Evolutionary conservation across 1,140 invertebrate genomes (phyloP).

Genomic region (Atta texana): DNA sequence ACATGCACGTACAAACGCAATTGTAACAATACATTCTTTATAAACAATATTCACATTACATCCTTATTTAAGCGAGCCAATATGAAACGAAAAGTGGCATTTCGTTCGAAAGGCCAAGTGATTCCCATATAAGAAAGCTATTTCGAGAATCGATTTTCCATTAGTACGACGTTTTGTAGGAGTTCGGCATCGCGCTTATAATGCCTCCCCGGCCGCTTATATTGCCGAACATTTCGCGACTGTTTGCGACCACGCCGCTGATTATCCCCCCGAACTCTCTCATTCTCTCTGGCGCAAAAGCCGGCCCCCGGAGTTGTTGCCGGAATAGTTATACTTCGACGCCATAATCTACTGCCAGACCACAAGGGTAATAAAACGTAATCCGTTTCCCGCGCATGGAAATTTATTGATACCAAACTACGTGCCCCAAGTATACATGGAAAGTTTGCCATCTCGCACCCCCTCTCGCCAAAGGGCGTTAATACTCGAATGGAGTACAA

Average conservation of each 20-base stretch:
- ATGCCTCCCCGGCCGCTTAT: constrained; percentile 40
- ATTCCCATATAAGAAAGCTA: constrained; percentile 46
- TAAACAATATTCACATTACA: neutral
- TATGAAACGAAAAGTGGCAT: neutral
- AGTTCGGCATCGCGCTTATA: constrained; percentile 46
- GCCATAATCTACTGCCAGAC: constrained; percentile 67
- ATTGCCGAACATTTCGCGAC: constrained; percentile 66
- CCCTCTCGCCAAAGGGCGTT: constrained; percentile 40
- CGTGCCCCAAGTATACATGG: constrained; percentile 59
- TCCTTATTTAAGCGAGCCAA: neutral
- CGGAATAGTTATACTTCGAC: constrained; percentile 72
- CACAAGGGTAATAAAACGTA: constrained; percentile 75
- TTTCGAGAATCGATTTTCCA: constrained; percentile 67
- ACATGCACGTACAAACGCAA: neutral
- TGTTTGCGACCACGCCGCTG: constrained; percentile 62
- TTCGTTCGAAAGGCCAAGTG: neutral
- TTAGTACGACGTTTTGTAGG: constrained; percentile 64
- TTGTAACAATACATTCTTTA: neutral
- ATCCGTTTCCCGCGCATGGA: constrained; percentile 68
- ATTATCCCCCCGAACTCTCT: constrained; percentile 61
- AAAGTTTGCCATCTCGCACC: constrained; percentile 56
- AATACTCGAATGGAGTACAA: constrained; percentile 55
- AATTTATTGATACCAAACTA: constrained; percentile 70
- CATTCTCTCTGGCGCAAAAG: constrained; percentile 42
- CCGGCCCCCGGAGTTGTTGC: constrained; percentile 49